Evolutionary conservation across 1,140 invertebrate genomes (phyloP).

Genomic region (Grapholita molesta): DNA sequence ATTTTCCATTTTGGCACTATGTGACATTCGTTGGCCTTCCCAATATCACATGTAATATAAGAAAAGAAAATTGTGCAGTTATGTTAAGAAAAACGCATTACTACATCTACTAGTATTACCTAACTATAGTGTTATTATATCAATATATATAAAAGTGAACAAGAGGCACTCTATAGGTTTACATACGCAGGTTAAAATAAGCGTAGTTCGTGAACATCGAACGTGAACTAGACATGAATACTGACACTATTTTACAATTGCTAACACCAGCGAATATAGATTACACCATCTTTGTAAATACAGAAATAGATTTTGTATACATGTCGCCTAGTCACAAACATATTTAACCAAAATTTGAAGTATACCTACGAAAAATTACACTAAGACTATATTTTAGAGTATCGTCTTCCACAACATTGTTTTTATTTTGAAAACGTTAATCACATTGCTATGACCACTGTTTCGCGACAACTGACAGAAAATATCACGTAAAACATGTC

Average conservation of each 20-base stretch:
- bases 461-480: background rate
- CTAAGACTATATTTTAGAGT: slow-evolving; percentile 58
- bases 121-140: slow-evolving; percentile 66
- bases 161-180: slow-evolving; percentile 79
- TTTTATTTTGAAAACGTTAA: slow-evolving; percentile 34
- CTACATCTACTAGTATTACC: slow-evolving; percentile 67
- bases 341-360: slow-evolving; percentile 43
- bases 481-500: background rate
- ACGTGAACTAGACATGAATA: slow-evolving; percentile 58
- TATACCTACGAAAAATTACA: slow-evolving; percentile 47
- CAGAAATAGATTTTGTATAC: slow-evolving; percentile 30
- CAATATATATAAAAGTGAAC: slow-evolving; percentile 77
- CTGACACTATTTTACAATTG: slow-evolving; percentile 49
- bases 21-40: slow-evolving; percentile 42
- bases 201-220: slow-evolving; percentile 68
- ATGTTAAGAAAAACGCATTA: slow-evolving; percentile 52
- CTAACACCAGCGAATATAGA: slow-evolving; percentile 54
- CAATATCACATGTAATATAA: slow-evolving; percentile 38
- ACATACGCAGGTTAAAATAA: slow-evolving; percentile 73
- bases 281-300: slow-evolving; percentile 24
- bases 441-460: background rate
- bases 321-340: slow-evolving; percentile 37
- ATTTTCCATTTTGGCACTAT: slow-evolving; percentile 59
- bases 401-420: slow-evolving; percentile 74
- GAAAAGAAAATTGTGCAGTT: slow-evolving; percentile 50